These are phyloP conservation scores for Cyclophora punctaria DNA, from an alignment of 2,888 invertebrate species.

Conservation along the genomic window DNA sequence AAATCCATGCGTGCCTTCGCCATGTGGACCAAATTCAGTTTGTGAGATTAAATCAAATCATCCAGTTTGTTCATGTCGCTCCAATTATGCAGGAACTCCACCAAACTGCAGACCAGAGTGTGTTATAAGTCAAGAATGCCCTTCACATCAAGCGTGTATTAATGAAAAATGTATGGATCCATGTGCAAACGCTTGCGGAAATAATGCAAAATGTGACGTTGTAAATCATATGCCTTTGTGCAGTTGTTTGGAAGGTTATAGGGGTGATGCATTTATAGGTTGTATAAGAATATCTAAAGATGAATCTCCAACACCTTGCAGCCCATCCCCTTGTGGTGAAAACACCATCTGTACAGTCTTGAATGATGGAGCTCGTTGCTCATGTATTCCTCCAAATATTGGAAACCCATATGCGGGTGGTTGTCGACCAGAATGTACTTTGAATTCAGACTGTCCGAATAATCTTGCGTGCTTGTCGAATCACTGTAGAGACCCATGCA, in stretches of 20 bases:
- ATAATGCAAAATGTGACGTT: conserved; percentile 85
- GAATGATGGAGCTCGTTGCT: conserved; percentile 82
- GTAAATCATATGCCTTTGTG: conserved; percentile 88
- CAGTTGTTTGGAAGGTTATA: conserved; percentile 83
- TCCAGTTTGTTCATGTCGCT: conserved; percentile 87
- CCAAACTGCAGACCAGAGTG: conserved; percentile 90
- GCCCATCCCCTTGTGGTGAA: conserved; percentile 87
- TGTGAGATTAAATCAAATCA: conserved; percentile 86
- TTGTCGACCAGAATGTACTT: conserved; percentile 89
- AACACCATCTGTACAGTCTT: conserved; percentile 85
- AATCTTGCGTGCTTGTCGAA: conserved; percentile 86
- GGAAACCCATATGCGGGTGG: conserved; percentile 91
- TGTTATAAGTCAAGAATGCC: conserved; percentile 87
- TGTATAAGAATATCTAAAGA: conserved; percentile 76
- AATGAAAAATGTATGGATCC: conserved; percentile 88
- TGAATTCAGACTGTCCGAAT: conserved; percentile 86
- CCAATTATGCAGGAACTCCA: conserved; percentile 86
- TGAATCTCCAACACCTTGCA: conserved; percentile 78
- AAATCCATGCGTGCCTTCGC: conserved; percentile 80
- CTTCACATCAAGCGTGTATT: conserved; percentile 84
- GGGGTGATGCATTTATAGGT: conserved; percentile 89
- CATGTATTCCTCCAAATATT: conserved; percentile 90
- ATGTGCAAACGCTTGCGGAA: conserved; percentile 85
- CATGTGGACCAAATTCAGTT: conserved; percentile 88
- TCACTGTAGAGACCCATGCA: conserved; percentile 90